phyloP scores from a whole-genome alignment of 1,140 invertebrate genomes.

The Drosophila cardini region DNA sequence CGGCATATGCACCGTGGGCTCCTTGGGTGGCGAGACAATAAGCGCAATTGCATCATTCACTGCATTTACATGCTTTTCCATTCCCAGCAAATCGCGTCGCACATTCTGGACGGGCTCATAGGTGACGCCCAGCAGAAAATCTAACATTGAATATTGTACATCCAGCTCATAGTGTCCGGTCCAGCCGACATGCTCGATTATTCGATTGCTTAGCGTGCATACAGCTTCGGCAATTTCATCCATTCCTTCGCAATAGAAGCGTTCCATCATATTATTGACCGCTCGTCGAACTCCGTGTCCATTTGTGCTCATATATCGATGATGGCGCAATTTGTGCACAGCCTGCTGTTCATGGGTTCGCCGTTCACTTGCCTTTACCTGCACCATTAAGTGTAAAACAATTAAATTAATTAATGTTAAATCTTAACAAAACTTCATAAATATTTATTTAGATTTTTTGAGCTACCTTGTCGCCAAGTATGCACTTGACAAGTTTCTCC shows the following conservation, averaged over 20 bases:
- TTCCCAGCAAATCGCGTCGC: constrained; percentile 38
- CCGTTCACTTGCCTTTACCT: constrained; percentile 30
- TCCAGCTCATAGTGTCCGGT: constrained; percentile 54
- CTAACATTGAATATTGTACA: constrained; percentile 66
- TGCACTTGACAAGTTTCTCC: constrained; percentile 52
- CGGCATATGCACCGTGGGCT: background rate
- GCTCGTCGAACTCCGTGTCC: constrained; percentile 54
- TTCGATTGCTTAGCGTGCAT: constrained; percentile 34
- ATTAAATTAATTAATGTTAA: no score
- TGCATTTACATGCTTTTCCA: constrained; percentile 19
- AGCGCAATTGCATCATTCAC: background rate
- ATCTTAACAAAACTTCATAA: no score
- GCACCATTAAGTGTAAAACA: background rate
- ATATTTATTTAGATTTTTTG: background rate
- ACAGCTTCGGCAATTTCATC: constrained; percentile 49
- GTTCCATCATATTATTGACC: constrained; percentile 64
- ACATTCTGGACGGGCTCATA: constrained; percentile 66
- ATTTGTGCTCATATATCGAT: constrained; percentile 56
- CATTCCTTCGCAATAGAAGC: constrained; percentile 66
- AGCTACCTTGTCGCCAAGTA: constrained; percentile 58
- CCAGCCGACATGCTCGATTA: constrained; percentile 53
- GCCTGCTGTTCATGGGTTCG: constrained; percentile 46
- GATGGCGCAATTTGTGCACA: constrained; percentile 49
- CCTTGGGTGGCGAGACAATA: no score
- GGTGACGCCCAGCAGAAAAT: constrained; percentile 69